These are phyloP conservation scores for Unio delphinus DNA, from an alignment of 2,888 invertebrate genomes.

Conservation along the genomic window DNA sequence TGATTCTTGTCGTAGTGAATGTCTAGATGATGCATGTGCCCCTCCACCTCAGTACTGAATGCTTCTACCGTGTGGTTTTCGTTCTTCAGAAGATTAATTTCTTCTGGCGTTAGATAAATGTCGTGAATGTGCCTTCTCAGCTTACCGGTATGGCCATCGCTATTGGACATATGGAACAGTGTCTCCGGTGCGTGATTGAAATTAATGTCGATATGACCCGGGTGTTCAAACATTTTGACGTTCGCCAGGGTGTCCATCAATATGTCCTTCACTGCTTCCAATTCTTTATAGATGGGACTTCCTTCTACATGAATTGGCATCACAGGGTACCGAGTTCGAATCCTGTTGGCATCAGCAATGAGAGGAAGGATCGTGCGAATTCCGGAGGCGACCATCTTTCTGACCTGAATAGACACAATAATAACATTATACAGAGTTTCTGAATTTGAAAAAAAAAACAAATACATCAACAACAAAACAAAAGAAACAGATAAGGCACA, in stretches of 20 bases:
- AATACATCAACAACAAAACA: no score
- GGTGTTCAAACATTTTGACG: constrained; percentile 30
- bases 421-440: not conserved
- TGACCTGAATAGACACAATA: constrained; percentile 7
- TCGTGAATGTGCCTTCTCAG: constrained; percentile 39
- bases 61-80: constrained; percentile 24
- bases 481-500: no score
- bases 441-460: not conserved
- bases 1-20: constrained; percentile 15
- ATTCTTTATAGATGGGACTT: constrained; percentile 46
- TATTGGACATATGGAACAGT: constrained; percentile 10
- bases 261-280: constrained; percentile 47
- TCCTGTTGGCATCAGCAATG: constrained; percentile 49
- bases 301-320: constrained; percentile 54
- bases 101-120: constrained; percentile 25
- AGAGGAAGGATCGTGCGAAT: constrained; percentile 42
- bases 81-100: constrained; percentile 27
- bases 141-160: constrained; percentile 30
- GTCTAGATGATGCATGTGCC: constrained; percentile 39
- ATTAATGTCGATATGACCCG: constrained; percentile 23
- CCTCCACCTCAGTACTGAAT: constrained; percentile 27
- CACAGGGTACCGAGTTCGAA: constrained; percentile 57
- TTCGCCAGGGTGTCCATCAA: constrained; percentile 40
- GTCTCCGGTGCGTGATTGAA: constrained; percentile 7
- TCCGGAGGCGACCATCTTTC: constrained; percentile 41